phyloP scores from a whole-genome alignment of 2,888 invertebrate species.

The Cacoxenus indagator region DNA sequence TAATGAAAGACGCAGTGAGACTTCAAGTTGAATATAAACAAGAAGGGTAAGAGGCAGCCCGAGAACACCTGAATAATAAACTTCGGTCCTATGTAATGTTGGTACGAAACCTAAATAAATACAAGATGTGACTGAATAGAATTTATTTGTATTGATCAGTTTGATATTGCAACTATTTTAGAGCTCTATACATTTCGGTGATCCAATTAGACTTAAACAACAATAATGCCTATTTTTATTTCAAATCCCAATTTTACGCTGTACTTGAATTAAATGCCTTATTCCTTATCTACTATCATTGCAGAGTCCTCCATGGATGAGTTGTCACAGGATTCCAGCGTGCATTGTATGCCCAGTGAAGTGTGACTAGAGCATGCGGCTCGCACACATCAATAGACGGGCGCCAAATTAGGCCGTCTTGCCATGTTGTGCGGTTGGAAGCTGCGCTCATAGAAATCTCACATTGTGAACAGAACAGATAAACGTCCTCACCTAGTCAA shows the following conservation, averaged over 20 bases:
- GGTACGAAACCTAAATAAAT: too few species aligned
- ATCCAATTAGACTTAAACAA: too few species aligned
- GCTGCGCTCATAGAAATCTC: not conserved
- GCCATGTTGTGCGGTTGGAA: not conserved
- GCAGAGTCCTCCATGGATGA: constrained; percentile 88
- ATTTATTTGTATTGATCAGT: too few species aligned
- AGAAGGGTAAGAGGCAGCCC: too few species aligned
- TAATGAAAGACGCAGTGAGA: too few species aligned
- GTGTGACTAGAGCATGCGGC: constrained; percentile 72
- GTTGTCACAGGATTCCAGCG: constrained; percentile 87
- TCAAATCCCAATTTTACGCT: not conserved
- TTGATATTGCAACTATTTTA: too few species aligned
- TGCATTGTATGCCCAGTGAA: constrained; percentile 88
- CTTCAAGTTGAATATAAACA: too few species aligned
- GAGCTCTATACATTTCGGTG: too few species aligned
- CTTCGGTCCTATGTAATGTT: too few species aligned
- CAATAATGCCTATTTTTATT: too few species aligned
- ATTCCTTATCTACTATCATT: constrained; percentile 52
- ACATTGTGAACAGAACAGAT: constrained; percentile 21
- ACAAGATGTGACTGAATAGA: too few species aligned
- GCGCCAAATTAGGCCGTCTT: not conserved
- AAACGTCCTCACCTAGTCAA: constrained; percentile 69
- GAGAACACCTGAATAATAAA: too few species aligned
- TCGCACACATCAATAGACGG: constrained; percentile 51
- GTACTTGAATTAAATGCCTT: not conserved